These are phyloP conservation scores for Helarctos malayanus DNA, from an alignment of 2,797 vertebrate species.

Conservation along the genomic window DNA sequence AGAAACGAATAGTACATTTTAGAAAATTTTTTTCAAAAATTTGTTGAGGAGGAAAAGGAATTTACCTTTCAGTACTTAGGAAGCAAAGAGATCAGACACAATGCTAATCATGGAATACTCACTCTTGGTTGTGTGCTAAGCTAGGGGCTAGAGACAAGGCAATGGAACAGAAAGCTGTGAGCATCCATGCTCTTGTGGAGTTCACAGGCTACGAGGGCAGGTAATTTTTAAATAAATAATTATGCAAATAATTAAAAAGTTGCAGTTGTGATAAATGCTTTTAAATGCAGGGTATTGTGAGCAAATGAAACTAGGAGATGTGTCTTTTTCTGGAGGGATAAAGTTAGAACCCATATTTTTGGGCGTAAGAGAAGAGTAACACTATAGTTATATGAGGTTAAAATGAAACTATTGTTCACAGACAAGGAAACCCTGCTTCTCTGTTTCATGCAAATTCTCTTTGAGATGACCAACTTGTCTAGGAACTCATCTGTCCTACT, in stretches of 20 bases:
- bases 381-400: neutral
- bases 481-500: neutral
- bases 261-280: neutral
- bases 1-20: neutral
- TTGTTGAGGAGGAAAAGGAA: neutral
- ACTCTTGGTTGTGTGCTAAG: neutral
- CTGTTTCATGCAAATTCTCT: neutral
- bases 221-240: slow-evolving; percentile 39
- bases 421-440: neutral
- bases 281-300: neutral
- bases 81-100: neutral
- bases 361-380: neutral
- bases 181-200: neutral
- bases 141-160: neutral
- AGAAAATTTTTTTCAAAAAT: neutral
- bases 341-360: neutral
- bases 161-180: neutral
- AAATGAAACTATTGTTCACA: slow-evolving; percentile 35
- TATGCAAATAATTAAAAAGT: slow-evolving; percentile 6
- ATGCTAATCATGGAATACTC: neutral
- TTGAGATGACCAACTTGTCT: neutral
- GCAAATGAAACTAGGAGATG: neutral
- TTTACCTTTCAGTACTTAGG: slow-evolving; percentile 13
- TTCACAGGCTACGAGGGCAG: neutral
- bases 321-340: neutral